Evolutionary conservation across 2,113 vertebrate species (phyloP).

Genomic region (Strigops habroptila): DNA sequence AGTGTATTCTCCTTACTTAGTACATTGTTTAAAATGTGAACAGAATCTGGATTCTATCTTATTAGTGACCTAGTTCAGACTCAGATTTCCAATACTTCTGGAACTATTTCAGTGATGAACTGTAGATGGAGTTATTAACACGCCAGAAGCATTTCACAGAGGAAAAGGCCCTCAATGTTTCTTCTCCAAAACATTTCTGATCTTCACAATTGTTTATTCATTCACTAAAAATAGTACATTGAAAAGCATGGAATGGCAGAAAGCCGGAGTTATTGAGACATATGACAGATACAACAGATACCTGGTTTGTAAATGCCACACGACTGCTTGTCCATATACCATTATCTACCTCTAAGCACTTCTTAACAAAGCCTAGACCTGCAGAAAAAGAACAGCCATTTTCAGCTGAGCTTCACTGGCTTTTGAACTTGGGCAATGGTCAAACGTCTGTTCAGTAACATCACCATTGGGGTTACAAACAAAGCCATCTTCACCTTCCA

Average conservation of each 20-base stretch:
- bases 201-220: background rate
- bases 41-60: background rate
- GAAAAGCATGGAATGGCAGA: background rate
- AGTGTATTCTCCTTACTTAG: background rate
- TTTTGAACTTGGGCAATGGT: background rate
- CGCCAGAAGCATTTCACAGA: background rate
- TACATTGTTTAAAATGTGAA: background rate
- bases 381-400: background rate
- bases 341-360: background rate
- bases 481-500: background rate
- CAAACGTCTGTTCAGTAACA: background rate
- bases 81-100: background rate
- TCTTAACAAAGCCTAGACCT: background rate
- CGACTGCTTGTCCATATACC: background rate
- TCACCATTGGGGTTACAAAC: background rate
- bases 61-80: background rate
- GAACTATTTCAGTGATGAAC: slow-evolving; percentile 56
- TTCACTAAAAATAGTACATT: background rate
- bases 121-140: slow-evolving; percentile 69
- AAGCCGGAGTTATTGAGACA: background rate
- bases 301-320: background rate
- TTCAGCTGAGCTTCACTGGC: background rate
- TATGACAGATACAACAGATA: background rate
- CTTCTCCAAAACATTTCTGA: background rate
- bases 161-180: background rate